These are phyloP conservation scores for Aegithalos caudatus DNA, from an alignment of 2,113 vertebrate species.

Conservation along the genomic window DNA sequence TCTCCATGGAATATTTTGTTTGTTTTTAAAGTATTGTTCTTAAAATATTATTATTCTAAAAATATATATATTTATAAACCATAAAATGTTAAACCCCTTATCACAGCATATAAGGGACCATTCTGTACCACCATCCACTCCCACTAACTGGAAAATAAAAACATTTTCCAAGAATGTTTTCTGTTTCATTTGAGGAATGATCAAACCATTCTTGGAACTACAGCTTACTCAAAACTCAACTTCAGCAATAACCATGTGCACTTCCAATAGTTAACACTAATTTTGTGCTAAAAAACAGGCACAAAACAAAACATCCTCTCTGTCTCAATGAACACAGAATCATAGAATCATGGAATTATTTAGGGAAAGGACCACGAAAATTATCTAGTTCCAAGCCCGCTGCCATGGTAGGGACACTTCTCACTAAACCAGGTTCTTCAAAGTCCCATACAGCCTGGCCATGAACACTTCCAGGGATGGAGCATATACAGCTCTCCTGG, in stretches of 20 bases:
- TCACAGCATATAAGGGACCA: fast-evolving
- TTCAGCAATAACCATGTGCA: background rate
- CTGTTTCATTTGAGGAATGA: background rate
- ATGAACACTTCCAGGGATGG: background rate
- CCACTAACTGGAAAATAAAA: background rate
- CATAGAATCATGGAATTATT: background rate
- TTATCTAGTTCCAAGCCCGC: background rate
- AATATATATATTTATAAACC: background rate
- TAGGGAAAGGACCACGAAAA: background rate
- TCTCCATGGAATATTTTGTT: background rate
- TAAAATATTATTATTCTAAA: background rate
- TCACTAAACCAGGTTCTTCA: background rate
- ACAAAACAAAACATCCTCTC: background rate
- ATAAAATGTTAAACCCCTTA: background rate
- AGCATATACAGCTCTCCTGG: fast-evolving
- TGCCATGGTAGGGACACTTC: background rate
- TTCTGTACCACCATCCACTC: background rate
- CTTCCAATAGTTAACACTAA: background rate
- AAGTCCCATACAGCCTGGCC: background rate
- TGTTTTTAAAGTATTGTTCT: background rate
- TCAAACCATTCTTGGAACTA: background rate
- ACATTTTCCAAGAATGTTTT: background rate
- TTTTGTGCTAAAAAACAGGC: background rate
- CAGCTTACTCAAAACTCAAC: background rate
- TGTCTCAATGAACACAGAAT: background rate